Evolutionary conservation across 2,113 vertebrate genomes (phyloP), one percentile per base, ranked within the genome.

Genomic region (Cyanistes caeruleus): DNA sequence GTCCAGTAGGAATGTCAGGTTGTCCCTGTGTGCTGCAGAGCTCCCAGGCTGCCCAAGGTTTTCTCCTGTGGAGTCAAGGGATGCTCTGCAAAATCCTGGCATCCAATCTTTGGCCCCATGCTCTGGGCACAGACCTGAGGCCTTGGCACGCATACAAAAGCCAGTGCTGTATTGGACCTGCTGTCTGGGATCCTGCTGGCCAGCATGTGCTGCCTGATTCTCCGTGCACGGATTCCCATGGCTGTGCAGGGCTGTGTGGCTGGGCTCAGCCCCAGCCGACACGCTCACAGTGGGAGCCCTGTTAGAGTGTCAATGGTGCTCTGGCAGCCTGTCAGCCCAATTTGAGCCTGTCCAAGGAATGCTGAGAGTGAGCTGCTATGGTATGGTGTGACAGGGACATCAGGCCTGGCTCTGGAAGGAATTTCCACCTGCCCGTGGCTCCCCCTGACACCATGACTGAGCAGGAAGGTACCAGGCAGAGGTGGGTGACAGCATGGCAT

Each of bases 371-470:
- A 73, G 59, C 2, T 2, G 9, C 48, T 0, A 0, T 14, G 24
- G 5, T n/a, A 30, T 3, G 1, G 33, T 0, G 0, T 44, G 49
- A 53, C 0, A 4, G 43, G 60, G 15, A 28, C 0, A 0, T 59
- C 3, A 6, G 56, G 37, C 52, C 62, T 59, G 56, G 25, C 37
- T 87, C 23, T 74, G 78, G 55, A 60, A 70, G 48, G 24, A 69
- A 16, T 30, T 55, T 60, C 37, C 7, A 4, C 67, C 41, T 53
- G 48, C 33, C 33, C 0, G 0, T 0, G 5, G 14, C 22, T 80
- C 11, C 46, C 1, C 0, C 68, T 77, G 55, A 25, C 55, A 17
- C 77, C 43, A 18, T 11, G 24, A 46, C 49, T 64, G 37, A 12
- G 10, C 24, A 20, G 52, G 16, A 67, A 51, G 19, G 30, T 24